Evolutionary conservation across 1,140 invertebrate species (phyloP).

Genomic region (Xylocopa sonorina): DNA sequence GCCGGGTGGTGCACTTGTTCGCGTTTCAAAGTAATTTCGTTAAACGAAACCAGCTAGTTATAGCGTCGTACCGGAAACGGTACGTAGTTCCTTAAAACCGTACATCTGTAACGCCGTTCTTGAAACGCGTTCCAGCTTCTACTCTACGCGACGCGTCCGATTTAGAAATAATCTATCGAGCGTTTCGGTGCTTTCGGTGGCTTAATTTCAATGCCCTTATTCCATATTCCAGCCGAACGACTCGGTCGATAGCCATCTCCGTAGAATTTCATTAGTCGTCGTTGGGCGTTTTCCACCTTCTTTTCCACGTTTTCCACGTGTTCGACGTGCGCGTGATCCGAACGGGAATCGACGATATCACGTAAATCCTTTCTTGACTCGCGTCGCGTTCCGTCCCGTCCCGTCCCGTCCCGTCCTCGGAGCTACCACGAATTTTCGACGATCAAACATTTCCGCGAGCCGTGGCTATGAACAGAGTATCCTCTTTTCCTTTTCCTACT

Average conservation of each 20-base stretch:
- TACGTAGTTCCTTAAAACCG: too few relatives aligned
- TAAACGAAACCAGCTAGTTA: too few relatives aligned
- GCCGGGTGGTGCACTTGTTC: slow-evolving; percentile 56
- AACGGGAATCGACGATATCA: slow-evolving; percentile 39
- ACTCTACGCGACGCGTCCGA: too few relatives aligned
- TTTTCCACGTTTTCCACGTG: too few relatives aligned
- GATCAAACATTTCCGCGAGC: slow-evolving; percentile 5
- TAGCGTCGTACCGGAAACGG: too few relatives aligned
- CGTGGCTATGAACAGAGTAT: slow-evolving; percentile 13
- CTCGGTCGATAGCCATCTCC: slow-evolving; percentile 43
- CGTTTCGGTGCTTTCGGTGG: neutral
- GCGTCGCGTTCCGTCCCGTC: too few relatives aligned
- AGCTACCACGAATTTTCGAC: slow-evolving; percentile 1
- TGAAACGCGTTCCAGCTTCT: too few relatives aligned
- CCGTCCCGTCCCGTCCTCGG: neutral
- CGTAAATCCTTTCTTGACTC: slow-evolving; percentile 46
- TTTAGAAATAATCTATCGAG: neutral
- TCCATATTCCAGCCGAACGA: slow-evolving; percentile 21
- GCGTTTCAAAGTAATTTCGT: slow-evolving; percentile 69
- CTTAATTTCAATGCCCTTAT: neutral
- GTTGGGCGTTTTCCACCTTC: slow-evolving; percentile 33
- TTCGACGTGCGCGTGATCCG: slow-evolving; percentile 30
- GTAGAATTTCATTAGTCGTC: slow-evolving; percentile 57
- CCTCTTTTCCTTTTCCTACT: neutral
- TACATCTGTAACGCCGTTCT: too few relatives aligned